phyloP scores from a whole-genome alignment of 2,888 invertebrate species.

The Drosophila pseudotalamancana region DNA sequence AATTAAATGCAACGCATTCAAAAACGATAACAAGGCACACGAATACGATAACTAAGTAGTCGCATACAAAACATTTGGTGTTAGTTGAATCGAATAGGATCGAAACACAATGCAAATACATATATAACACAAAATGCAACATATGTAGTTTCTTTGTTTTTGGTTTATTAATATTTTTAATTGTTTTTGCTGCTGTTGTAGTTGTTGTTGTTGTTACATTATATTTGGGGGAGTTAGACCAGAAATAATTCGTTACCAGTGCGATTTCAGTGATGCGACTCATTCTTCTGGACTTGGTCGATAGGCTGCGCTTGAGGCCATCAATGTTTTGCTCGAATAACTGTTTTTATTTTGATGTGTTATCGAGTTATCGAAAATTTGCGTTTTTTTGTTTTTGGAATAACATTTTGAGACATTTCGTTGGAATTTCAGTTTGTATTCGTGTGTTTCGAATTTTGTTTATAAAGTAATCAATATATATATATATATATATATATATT shows the following conservation, averaged over 20 bases:
- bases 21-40: slow-evolving; percentile 38
- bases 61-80: slow-evolving; percentile 33
- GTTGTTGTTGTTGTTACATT: slow-evolving; percentile 17
- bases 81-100: slow-evolving; percentile 26
- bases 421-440: slow-evolving; percentile 23
- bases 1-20: slow-evolving; percentile 9
- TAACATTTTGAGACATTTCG: slow-evolving; percentile 58
- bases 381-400: not conserved
- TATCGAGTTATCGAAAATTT: not conserved
- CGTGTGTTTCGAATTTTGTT: slow-evolving; percentile 16
- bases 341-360: slow-evolving; percentile 84
- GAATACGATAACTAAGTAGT: slow-evolving; percentile 22
- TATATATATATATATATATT: slow-evolving; percentile 13
- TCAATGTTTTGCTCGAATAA: slow-evolving; percentile 95
- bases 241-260: slow-evolving; percentile 88
- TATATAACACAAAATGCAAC: slow-evolving; percentile 48
- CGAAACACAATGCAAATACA: slow-evolving; percentile 57
- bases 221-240: slow-evolving; percentile 72
- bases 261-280: slow-evolving; percentile 93
- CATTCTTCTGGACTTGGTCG: slow-evolving; percentile 91
- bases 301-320: slow-evolving; percentile 92
- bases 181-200: slow-evolving; percentile 22
- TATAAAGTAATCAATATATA: slow-evolving; percentile 17
- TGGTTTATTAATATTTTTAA: slow-evolving; percentile 12
- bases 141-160: slow-evolving; percentile 15